Evolutionary conservation across 30 jellyfish, hydroid and myxozoan species (phyloP).

Genomic region (Turritopsis dohrnii): DNA sequence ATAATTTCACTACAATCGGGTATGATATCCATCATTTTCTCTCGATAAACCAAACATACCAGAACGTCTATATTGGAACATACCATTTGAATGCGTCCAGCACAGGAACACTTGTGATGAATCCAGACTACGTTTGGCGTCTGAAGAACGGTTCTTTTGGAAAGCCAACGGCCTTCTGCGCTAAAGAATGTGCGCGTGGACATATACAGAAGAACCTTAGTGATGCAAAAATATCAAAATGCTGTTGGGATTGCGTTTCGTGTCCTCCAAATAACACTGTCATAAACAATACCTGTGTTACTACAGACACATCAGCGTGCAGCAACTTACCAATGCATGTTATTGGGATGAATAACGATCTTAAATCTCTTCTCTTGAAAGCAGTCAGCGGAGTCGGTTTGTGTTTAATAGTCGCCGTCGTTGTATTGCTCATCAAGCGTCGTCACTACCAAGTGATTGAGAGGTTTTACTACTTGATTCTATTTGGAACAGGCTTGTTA

Average conservation of each 20-base stretch:
- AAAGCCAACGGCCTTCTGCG: background rate
- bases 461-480: constrained; percentile 33
- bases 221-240: constrained; percentile 7
- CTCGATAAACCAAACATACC: background rate
- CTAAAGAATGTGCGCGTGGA: background rate
- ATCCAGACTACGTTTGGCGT: constrained; percentile 23
- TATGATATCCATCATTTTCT: background rate
- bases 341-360: background rate
- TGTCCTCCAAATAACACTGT: constrained; percentile 35
- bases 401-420: constrained; percentile 1
- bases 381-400: constrained; percentile 28
- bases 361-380: constrained; percentile 24
- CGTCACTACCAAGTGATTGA: constrained; percentile 11
- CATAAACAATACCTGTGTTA: constrained; percentile 33
- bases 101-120: constrained; percentile 25
- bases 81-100: constrained; percentile 11
- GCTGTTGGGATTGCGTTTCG: constrained; percentile 71
- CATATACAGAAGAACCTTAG: background rate
- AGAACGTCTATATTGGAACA: background rate
- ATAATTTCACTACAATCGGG: background rate
- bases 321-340: background rate
- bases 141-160: background rate
- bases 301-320: constrained; percentile 36
- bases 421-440: constrained; percentile 10
- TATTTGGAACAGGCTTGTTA: constrained; percentile 26